Base-by-base conservation (phyloP, 1,140 invertebrate species). In the Eupristina koningsbergeri region DNA sequence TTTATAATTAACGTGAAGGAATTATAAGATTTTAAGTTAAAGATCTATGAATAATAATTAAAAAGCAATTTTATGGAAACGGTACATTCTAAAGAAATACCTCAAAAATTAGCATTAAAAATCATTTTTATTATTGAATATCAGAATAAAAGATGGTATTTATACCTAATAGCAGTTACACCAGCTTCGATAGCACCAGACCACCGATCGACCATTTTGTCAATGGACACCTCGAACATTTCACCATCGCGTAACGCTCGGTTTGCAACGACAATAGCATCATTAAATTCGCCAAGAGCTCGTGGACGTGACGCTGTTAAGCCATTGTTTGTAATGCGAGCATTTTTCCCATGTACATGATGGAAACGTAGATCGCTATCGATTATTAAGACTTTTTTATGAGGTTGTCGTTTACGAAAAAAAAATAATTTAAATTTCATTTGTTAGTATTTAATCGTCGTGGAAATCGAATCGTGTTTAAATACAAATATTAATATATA, bases 161-260 rank as follows among this genome's bases (percentile, higher is more conserved):
- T 26, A 26, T 87, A 88, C 88, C 87, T 86, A 34, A 86, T 84
- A 0, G 81, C 84, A 26, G 80, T 86, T 19, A 85, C 84, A n/a
- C 84, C 84, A 86, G 96, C 96, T 94, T 98, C 97, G 75, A 98
- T 95, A 77, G 97, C 97, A 39, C 97, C 97, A 45, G 96, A 97
- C 97, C 97, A 98, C 81, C 97, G 94, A 85, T 97, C 97, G 29
- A 98, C 97, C 94, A 98, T 97, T 88, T 96, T 96, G 88, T 98
- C 98, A 84, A 99, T 96, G 71, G 96, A 94, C 50, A 99, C 95
- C 91, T 98, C 97, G 90, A 99, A 99, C 90, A 99, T 94, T 91
- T 99, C 98, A 29, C 96, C 96, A 87, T 98, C 97, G 29, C 96
- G 93, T 41, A 99, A 90, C 0, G 97, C 96, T 73, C 98, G 93